Base-by-base conservation (phyloP, 2,888 invertebrate genomes). In the Acanthosepion pharaonis region DNA sequence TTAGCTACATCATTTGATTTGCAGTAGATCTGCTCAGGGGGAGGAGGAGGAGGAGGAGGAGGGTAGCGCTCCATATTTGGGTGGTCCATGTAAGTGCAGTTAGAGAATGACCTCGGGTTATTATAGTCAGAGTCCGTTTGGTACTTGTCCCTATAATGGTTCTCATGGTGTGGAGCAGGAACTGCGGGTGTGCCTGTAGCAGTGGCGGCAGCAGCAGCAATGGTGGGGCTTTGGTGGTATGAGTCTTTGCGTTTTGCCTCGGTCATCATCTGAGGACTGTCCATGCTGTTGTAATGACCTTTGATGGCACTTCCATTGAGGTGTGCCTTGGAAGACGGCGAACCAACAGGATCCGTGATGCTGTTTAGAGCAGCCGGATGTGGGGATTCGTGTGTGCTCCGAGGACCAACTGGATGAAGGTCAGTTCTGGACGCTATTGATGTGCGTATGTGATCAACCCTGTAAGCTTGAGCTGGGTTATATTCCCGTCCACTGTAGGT, bases 81-180 rank as follows among this genome's bases (percentile, higher is more conserved):
- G 93, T 96, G 96, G 94, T 97, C 97, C 97, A 97, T 97, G 95
- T 97, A 97, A 93, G 96, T 96, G 95, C 96, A 96, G 96, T 97
- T 97, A 94, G 96, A 96, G 95, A 96, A 97, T 33, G 97, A 96
- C 94, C 95, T 94, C 20, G 94, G n/a, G 28, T 64, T 55, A 59
- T 94, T 64, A 59, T 94, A 94, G 92, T 51, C 51, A 53, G 49
- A 48, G 51, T 93, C 93, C 5, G n/a, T 93, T n/a, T 93, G 93
- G 51, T 53, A 93, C 18, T 93, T 49, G 20, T 93, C 93, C 93
- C 93, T 49, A 53, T 93, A 93, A 18, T 49, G 93, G 53, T 53
- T 93, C 49, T 93, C 93, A 18, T 93, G 93, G 11, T 78, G 78
- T 0, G n/a, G 78, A 1, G 28, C 8, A 9, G 93, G 93, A 9